These are phyloP conservation scores for Nowickia ferox DNA, from an alignment of 2,888 invertebrate genomes.

Conservation along the genomic window DNA sequence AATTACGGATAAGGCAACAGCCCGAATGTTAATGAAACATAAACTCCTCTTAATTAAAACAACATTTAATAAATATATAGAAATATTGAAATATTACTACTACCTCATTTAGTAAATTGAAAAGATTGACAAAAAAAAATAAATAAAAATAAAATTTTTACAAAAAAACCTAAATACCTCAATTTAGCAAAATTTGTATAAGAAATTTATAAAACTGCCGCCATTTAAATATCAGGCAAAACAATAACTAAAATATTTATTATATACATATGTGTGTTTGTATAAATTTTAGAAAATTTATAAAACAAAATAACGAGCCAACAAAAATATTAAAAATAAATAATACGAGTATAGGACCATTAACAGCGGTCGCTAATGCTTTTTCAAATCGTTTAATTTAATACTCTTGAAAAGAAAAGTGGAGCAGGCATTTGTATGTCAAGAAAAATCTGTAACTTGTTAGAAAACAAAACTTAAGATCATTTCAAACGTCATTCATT, in stretches of 20 bases:
- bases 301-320: constrained; percentile 23
- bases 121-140: constrained; percentile 55
- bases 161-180: constrained; percentile 72
- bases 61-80: constrained; percentile 44
- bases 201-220: constrained; percentile 62
- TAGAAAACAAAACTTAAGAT: constrained; percentile 1
- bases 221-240: constrained; percentile 64
- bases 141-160: constrained; percentile 52
- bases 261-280: constrained; percentile 13
- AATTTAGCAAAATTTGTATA: constrained; percentile 72
- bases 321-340: neutral
- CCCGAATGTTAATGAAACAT: neutral
- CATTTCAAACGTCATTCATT: constrained; percentile 16
- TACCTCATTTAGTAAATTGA: constrained; percentile 72
- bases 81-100: constrained; percentile 66
- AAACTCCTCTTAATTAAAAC: constrained; percentile 16
- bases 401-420: neutral
- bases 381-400: constrained; percentile 36
- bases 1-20: constrained; percentile 5
- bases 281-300: constrained; percentile 60
- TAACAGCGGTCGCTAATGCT: constrained; percentile 16
- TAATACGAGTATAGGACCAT: neutral
- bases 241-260: constrained; percentile 17
- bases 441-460: neutral
- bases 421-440: neutral